Evolutionary conservation across 1,140 invertebrate genomes (phyloP).

Genomic region (Colletes latitarsis): DNA sequence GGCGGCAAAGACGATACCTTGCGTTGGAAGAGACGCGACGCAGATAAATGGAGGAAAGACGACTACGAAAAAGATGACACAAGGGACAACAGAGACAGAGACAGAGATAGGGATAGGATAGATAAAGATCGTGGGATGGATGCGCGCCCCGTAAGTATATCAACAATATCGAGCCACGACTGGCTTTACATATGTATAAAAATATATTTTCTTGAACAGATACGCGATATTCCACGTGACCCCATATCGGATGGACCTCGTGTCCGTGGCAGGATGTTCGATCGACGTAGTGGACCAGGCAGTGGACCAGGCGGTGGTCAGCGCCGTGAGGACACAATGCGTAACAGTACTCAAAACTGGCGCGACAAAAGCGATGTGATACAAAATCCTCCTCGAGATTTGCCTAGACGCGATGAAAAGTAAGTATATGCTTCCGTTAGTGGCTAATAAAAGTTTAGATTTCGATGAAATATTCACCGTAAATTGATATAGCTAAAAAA

Average conservation of each 20-base stretch:
- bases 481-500: too few species aligned
- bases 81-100: constrained; percentile 54
- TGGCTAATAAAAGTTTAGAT: background rate
- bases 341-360: constrained; percentile 51
- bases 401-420: constrained; percentile 48
- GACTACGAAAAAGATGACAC: constrained; percentile 48
- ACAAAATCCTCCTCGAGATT: constrained; percentile 50
- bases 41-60: constrained; percentile 46
- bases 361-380: constrained; percentile 42
- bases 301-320: background rate
- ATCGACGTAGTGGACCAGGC: constrained; percentile 36
- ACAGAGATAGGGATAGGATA: constrained; percentile 59
- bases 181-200: background rate
- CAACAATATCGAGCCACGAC: too few species aligned
- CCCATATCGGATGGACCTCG: constrained; percentile 41
- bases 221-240: constrained; percentile 43
- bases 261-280: constrained; percentile 45
- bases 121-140: constrained; percentile 57
- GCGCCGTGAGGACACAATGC: constrained; percentile 48
- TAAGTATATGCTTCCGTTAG: constrained; percentile 7
- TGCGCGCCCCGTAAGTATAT: constrained; percentile 43
- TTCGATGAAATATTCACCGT: too few species aligned
- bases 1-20: constrained; percentile 40
- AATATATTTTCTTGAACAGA: constrained; percentile 29
- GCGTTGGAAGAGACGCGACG: constrained; percentile 59